phyloP scores from a whole-genome alignment of 1,140 invertebrate species.

The Bombus consobrinus region DNA sequence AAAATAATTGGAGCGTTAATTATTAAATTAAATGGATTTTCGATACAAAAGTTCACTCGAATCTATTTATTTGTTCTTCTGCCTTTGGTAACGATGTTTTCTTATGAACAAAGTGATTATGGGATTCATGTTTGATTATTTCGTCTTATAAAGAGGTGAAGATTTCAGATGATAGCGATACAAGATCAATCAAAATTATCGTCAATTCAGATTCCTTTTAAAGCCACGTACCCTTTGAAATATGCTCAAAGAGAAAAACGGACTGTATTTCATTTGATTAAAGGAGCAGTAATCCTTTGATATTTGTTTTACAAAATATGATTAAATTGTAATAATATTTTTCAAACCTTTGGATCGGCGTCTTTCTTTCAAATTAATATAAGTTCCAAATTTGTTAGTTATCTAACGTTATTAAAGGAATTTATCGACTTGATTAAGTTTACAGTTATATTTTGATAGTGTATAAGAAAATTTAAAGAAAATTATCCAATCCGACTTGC shows the following conservation, averaged over 20 bases:
- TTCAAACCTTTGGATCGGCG: neutral
- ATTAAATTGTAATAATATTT: neutral
- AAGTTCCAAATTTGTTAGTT: neutral
- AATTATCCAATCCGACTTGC: neutral
- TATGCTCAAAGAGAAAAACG: neutral
- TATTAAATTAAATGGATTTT: conserved; percentile 51
- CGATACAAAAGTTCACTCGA: conserved; percentile 10
- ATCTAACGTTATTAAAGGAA: neutral
- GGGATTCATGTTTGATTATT: conserved; percentile 24
- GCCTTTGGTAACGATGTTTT: conserved; percentile 21
- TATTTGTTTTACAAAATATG: conserved; percentile 5
- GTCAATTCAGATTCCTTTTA: conserved; percentile 2
- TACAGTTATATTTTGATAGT: neutral
- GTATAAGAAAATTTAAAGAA: neutral
- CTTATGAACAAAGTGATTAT: neutral
- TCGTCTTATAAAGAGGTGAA: conserved; percentile 10
- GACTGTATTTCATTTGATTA: conserved; percentile 9
- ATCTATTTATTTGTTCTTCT: conserved; percentile 29
- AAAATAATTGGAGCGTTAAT: neutral
- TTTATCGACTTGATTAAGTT: neutral
- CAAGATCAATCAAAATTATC: conserved; percentile 10
- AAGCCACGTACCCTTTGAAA: conserved; percentile 28
- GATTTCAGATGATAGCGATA: neutral
- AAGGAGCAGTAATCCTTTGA: neutral
- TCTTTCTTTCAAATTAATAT: neutral